Base-by-base conservation (phyloP, 2,888 invertebrate species). In the Acanthosepion lycidas region DNA sequence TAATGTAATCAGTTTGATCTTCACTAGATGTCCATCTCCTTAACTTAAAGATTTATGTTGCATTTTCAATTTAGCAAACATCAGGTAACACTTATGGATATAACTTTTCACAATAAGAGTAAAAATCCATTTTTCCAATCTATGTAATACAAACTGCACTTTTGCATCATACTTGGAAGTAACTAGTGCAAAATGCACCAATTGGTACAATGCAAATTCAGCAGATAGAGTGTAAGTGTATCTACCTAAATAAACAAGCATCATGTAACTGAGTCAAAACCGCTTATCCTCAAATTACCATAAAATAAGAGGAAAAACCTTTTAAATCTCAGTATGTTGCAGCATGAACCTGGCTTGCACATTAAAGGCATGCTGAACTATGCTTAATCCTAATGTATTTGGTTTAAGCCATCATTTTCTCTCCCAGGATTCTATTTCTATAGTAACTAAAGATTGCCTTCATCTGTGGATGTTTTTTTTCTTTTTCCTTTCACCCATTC, bases 351-450 rank as follows among this genome's bases (percentile, higher is more conserved):
- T 9, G n/a, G 78, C 78, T 78, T 78, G n/a, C n/a, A 78, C 78
- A 78, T 78, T 33, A 78, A 78, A 78, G 78, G 78, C 78, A 78
- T 78, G 78, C 78, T 5, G n/a, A 78, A 78, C 33, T 23, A n/a
- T 5, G n/a, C n/a, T 78, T 78, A 78, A 78, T 78, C 78, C 78
- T 33, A 9, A n/a, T 78, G 78, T 78, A 78, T 78, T 78, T 78
- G 78, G 78, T 78, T 33, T n/a, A 78, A 78, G 78, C 78, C n/a
- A 78, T 78, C n/a, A n/a, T 78, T 78, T 78, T 78, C 78, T 78
- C 78, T 78, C 78, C n/a, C n/a, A n/a, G 15, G 78, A 78, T 78
- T 78, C 78, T n/a, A 33, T 78, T 78, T 78, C 78, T 78, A 78
- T 78, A 78, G 78, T 78, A n/a, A 78, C 78, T n/a, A 78, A 78